Evolutionary conservation across 2,113 vertebrate species (phyloP), one percentile per base, ranked within the genome.

Genomic region (Siphamia tubifer): DNA sequence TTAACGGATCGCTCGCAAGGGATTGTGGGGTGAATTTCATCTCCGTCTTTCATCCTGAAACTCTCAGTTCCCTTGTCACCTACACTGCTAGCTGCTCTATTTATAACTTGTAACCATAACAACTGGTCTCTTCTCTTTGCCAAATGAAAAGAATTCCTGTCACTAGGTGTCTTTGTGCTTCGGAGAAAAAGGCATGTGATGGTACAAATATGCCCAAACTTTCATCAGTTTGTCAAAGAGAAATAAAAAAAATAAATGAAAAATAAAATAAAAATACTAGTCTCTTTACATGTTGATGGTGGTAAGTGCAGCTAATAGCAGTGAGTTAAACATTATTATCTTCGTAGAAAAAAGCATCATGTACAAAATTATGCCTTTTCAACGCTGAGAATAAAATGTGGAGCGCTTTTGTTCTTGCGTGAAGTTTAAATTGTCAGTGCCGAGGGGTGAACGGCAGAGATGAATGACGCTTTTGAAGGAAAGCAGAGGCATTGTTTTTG

Each of bases 101-200:
- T 93, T 92, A 89, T 92, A 92, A 83, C 85, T 54, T 85, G 91
- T 92, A 90, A 91, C 91, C 92, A 92, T 93, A 90, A 93, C 91
- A 92, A 92, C 90, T 54, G 74, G 64, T 80, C 60, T 71, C 70
- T 85, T 87, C 77, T 77, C 81, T 65, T 83, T 63, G 78, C 70
- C 65, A 79, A 81, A 75, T 8, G 38, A 60, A 76, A 62, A 79
- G 61, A 79, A 53, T 83, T 77, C 65, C 74, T 84, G 84, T 90
- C 89, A 85, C 79, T 43, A 58, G 51, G 66, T 64, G 77, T 79
- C 74, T 87, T 76, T 86, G 67, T 82, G 78, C 67, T 32, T 72
- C 20, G 51, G 57, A 70, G 40, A 52, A 53, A 48, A 64, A 52
- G 36, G 36, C 56, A 56, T 9, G 28, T 28, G 28, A 70, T 6